Percentiles rank a stretch among this genome's conserved stretches.
phyloP scores from a whole-genome alignment of 2,797 vertebrate species.

The Chaunax sp. region DNA sequence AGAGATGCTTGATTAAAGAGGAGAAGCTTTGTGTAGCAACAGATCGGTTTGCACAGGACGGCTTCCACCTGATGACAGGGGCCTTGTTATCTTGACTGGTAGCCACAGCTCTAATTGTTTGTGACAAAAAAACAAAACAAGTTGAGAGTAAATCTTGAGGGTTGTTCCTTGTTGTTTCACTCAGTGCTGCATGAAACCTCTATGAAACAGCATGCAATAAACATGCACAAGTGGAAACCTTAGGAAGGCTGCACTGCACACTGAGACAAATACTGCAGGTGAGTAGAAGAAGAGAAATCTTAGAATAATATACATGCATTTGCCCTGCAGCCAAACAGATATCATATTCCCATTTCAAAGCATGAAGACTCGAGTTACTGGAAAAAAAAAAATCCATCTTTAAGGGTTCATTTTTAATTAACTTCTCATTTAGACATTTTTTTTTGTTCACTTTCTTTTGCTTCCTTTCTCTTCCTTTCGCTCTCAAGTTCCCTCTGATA shows the following conservation, averaged over 20 bases:
- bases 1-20: conserved; percentile 57
- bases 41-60: neutral
- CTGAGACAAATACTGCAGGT: conserved; percentile 4
- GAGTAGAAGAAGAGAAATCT: conserved; percentile 4
- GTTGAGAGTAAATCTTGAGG: neutral
- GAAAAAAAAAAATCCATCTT: conserved; percentile 44
- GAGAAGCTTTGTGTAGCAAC: conserved; percentile 4
- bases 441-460: conserved; percentile 48
- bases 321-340: conserved; percentile 41
- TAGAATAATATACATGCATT: conserved; percentile 5
- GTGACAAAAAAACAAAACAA: neutral
- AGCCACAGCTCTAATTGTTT: conserved; percentile 35
- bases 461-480: conserved; percentile 5
- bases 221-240: neutral
- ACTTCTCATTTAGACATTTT: conserved; percentile 65
- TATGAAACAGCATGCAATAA: neutral
- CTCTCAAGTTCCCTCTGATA: conserved; percentile 50
- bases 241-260: neutral
- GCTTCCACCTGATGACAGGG: conserved; percentile 11
- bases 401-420: conserved; percentile 74
- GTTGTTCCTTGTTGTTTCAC: neutral
- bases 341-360: conserved; percentile 44
- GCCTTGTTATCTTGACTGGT: conserved; percentile 17
- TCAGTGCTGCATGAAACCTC: neutral
- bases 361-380: conserved; percentile 8